These are phyloP conservation scores for Falco punctatus DNA, from an alignment of 2,113 vertebrate genomes.

Conservation along the genomic window DNA sequence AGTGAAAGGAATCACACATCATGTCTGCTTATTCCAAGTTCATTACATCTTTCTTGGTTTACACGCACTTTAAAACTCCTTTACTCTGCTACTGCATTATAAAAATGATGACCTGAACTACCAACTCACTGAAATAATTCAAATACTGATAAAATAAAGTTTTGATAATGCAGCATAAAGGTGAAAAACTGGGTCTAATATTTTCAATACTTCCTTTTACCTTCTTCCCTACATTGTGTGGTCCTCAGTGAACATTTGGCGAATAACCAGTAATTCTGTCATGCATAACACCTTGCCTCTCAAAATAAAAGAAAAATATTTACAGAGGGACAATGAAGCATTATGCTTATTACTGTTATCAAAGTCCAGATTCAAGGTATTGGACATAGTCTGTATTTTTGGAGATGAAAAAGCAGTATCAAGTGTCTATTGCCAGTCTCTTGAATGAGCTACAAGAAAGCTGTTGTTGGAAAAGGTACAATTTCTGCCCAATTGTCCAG, in stretches of 20 bases:
- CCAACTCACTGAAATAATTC: not conserved
- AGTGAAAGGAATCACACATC: not conserved
- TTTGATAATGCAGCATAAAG: not conserved
- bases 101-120: not conserved
- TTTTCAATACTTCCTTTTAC: not conserved
- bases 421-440: not conserved
- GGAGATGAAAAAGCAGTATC: not conserved
- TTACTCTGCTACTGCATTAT: not conserved
- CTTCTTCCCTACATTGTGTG: not conserved
- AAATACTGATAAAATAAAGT: not conserved
- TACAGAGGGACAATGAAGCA: not conserved
- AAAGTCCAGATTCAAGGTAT: not conserved
- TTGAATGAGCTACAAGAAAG: not conserved
- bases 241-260: not conserved
- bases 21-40: not conserved
- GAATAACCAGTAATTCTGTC: not conserved
- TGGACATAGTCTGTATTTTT: not conserved
- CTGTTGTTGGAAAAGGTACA: not conserved
- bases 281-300: not conserved
- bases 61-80: not conserved
- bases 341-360: not conserved
- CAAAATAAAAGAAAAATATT: not conserved
- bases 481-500: not conserved
- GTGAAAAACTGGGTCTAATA: not conserved
- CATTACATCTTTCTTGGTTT: not conserved